phyloP scores from a whole-genome alignment of 2,797 vertebrate genomes.

The Neosalanx taihuensis region DNA sequence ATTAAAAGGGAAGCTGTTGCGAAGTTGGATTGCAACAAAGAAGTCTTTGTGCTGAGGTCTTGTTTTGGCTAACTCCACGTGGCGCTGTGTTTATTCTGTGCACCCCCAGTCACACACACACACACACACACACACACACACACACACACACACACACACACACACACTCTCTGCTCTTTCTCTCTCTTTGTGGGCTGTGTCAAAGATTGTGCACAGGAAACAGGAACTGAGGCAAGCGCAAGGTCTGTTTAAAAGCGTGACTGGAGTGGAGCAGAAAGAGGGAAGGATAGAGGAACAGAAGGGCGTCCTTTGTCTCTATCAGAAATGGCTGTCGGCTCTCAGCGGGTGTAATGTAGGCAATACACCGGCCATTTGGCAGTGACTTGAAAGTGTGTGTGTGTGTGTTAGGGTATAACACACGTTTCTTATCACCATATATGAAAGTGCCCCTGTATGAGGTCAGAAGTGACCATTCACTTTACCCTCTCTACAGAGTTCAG shows the following conservation, averaged over 20 bases:
- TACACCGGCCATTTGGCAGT: conserved; percentile 12
- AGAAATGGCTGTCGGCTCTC: conserved; percentile 31
- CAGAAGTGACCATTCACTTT: conserved; percentile 43
- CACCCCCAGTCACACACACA: conserved; percentile 1
- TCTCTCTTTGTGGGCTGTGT: conserved; percentile 33
- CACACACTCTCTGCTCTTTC: neutral
- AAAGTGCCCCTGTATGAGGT: conserved; percentile 43
- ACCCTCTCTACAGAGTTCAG: neutral
- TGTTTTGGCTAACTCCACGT: conserved; percentile 24
- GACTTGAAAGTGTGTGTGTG: conserved; percentile 12
- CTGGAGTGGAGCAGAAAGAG: conserved; percentile 10
- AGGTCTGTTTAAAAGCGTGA: conserved; percentile 49
- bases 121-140: neutral
- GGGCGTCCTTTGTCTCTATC: conserved; percentile 47
- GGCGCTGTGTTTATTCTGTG: conserved; percentile 24
- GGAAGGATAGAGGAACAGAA: neutral
- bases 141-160: neutral
- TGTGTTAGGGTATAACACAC: conserved; percentile 1
- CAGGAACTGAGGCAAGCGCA: conserved; percentile 48
- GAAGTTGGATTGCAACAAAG: conserved; percentile 38
- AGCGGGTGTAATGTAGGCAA: conserved; percentile 21
- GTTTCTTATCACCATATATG: conserved; percentile 36
- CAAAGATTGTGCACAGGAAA: conserved; percentile 40
- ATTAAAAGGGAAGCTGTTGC: conserved; percentile 29
- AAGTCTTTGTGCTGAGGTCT: conserved; percentile 32